Evolutionary conservation across 2,888 invertebrate species (phyloP).

Genomic region (Agriotes lineatus): DNA sequence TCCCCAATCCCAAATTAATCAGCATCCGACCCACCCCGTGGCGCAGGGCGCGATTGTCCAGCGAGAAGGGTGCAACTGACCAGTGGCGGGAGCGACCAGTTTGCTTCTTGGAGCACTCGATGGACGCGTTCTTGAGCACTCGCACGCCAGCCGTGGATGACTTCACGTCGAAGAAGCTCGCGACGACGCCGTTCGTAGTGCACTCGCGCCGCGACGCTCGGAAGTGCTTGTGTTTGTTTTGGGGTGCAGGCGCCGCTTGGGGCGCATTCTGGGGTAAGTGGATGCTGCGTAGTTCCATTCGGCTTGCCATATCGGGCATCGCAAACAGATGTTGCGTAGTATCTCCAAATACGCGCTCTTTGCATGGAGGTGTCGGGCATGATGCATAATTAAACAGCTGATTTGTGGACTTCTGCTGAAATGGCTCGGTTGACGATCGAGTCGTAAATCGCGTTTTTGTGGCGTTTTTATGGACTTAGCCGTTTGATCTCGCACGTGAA

Average conservation of each 20-base stretch:
- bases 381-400: neutral
- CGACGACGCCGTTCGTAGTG: too few species aligned
- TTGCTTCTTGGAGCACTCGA: slow-evolving; percentile 47
- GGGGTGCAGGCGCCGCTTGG: too few species aligned
- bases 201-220: too few species aligned
- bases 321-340: neutral
- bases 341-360: neutral
- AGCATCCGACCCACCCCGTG: slow-evolving; percentile 39
- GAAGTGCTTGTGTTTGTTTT: too few species aligned
- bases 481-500: too few species aligned
- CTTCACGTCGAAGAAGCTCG: too few species aligned
- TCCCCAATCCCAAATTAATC: slow-evolving; percentile 39
- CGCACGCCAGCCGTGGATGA: slow-evolving; percentile 58
- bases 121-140: slow-evolving; percentile 52
- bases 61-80: slow-evolving; percentile 42
- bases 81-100: slow-evolving; percentile 57
- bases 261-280: slow-evolving; percentile 1
- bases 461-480: too few species aligned
- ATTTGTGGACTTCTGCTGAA: too few species aligned
- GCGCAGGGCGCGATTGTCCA: slow-evolving; percentile 38
- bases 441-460: too few species aligned
- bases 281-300: too few species aligned
- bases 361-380: neutral
- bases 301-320: too few species aligned
- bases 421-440: too few species aligned